Conservation (phyloP, 2,113 vertebrate genomes). For the Electrona antarctica region DNA sequence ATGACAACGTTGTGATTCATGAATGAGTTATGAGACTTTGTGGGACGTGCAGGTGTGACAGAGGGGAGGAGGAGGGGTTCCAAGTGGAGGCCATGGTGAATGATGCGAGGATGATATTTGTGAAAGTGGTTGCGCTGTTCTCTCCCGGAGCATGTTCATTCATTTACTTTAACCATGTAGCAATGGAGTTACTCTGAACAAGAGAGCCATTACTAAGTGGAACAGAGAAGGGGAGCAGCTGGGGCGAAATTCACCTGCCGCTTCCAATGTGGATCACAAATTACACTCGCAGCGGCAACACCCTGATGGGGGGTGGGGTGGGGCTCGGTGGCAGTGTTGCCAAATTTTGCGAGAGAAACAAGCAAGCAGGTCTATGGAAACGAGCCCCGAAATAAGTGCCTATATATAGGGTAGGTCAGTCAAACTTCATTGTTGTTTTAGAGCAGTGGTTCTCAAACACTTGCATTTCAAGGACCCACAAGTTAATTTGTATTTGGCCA, state of each 20-base stretch:
- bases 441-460: no score
- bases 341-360: no score
- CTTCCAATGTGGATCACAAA: constrained; percentile 79
- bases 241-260: constrained; percentile 78
- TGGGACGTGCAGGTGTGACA: constrained; percentile 24
- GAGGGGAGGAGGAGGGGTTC: constrained; percentile 22
- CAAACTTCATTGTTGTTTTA: no score
- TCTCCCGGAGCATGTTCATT: constrained; percentile 75
- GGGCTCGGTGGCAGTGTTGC: constrained; percentile 16
- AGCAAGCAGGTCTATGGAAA: no score
- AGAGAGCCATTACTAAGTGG: constrained; percentile 67
- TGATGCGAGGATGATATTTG: constrained; percentile 66
- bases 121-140: constrained; percentile 66
- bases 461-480: no score
- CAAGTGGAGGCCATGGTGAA: constrained; percentile 40
- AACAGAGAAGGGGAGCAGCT: constrained; percentile 74
- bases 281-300: constrained; percentile 64
- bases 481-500: no score
- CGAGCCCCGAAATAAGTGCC: no score
- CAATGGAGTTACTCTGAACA: constrained; percentile 56
- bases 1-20: not conserved
- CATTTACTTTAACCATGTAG: constrained; percentile 70
- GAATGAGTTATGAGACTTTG: constrained; percentile 6
- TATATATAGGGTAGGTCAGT: no score
- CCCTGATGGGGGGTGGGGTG: constrained; percentile 19